phyloP scores from a whole-genome alignment of 2,113 vertebrate species.

The Calyptommatus sinebrachiatus region DNA sequence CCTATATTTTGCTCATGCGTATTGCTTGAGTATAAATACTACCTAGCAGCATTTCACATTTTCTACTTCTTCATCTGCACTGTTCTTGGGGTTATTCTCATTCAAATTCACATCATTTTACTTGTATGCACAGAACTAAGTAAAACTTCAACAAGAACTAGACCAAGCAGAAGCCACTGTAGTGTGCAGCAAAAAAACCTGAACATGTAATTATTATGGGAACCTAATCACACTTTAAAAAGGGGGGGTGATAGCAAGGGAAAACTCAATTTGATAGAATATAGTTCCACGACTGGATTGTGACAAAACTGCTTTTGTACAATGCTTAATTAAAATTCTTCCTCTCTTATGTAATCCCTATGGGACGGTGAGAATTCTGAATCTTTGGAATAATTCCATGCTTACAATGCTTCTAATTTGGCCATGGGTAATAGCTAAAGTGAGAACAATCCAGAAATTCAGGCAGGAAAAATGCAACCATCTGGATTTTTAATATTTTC shows the following conservation, averaged over 20 bases:
- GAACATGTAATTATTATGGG: neutral
- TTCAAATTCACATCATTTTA: neutral
- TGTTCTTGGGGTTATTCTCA: neutral
- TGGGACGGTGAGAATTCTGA: conserved; percentile 37
- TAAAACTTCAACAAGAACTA: neutral
- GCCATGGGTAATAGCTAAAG: conserved; percentile 32
- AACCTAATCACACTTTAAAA: conserved; percentile 35
- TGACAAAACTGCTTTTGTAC: conserved; percentile 40
- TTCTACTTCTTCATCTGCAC: neutral
- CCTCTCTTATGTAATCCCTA: conserved; percentile 46
- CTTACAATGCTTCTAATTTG: conserved; percentile 41
- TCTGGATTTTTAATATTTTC: conserved; percentile 28
- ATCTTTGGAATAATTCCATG: conserved; percentile 51
- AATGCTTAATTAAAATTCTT: conserved; percentile 65
- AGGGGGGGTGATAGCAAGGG: neutral
- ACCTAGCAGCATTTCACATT: too few relatives aligned
- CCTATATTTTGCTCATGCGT: too few relatives aligned
- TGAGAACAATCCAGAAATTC: conserved; percentile 31
- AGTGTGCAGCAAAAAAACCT: conserved; percentile 4
- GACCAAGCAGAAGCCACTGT: neutral
- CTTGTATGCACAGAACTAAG: neutral
- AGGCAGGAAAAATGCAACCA: neutral
- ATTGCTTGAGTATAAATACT: too few relatives aligned
- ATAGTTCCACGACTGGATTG: conserved; percentile 11
- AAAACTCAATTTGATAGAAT: neutral